phyloP scores from a whole-genome alignment of 2,888 invertebrate genomes.

The Lycaena phlaeas region DNA sequence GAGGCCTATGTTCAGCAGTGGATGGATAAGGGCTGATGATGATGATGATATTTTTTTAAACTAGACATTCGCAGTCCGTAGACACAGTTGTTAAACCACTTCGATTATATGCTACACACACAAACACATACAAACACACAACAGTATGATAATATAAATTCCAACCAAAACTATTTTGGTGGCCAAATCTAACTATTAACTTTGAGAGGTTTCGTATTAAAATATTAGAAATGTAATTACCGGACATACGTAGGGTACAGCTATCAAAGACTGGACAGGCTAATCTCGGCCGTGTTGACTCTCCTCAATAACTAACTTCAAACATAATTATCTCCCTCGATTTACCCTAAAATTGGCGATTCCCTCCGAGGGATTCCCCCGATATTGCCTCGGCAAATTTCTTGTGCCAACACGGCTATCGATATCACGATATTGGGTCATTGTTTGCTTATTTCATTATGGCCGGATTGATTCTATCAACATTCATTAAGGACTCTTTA shows the following conservation, averaged over 20 bases:
- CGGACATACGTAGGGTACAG: background rate
- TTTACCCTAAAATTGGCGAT: conserved; percentile 66
- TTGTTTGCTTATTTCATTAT: conserved; percentile 69
- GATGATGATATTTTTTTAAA: too few relatives aligned
- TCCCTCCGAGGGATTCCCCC: conserved; percentile 51
- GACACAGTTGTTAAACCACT: too few relatives aligned
- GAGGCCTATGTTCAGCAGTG: too few relatives aligned
- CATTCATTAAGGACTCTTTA: conserved; percentile 19
- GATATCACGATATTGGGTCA: conserved; percentile 55
- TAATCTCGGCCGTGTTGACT: conserved; percentile 59
- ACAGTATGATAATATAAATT: too few relatives aligned
- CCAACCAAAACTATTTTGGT: too few relatives aligned
- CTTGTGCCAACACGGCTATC: conserved; percentile 60
- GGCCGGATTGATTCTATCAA: conserved; percentile 60
- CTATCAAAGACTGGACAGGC: conserved; percentile 19
- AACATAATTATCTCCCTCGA: conserved; percentile 70
- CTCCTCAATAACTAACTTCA: conserved; percentile 68
- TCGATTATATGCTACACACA: too few relatives aligned
- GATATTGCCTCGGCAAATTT: conserved; percentile 62
- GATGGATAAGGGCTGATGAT: too few relatives aligned
- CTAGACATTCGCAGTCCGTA: too few relatives aligned
- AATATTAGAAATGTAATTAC: background rate
- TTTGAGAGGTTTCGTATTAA: conserved; percentile 24
- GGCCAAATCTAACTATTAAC: too few relatives aligned
- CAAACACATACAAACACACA: too few relatives aligned